phyloP scores from a whole-genome alignment of 2,797 vertebrate species.

The Poecilia picta region DNA sequence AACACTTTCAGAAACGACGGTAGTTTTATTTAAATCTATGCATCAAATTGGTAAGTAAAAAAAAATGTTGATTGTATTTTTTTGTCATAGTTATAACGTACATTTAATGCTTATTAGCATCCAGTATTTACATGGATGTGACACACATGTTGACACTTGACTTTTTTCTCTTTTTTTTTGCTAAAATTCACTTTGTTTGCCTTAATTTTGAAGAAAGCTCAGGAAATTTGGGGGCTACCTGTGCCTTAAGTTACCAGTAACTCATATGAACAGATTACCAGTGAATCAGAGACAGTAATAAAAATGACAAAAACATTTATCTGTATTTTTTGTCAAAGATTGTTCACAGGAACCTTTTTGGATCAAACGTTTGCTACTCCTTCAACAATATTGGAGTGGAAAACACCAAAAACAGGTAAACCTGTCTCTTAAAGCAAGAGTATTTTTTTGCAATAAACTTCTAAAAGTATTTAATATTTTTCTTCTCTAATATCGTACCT shows the following conservation, averaged over 20 bases:
- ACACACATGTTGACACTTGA: no score
- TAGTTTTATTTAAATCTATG: neutral
- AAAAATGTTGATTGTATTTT: neutral
- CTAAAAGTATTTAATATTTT: neutral
- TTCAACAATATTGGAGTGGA: constrained; percentile 77
- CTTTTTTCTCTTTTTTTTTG: neutral
- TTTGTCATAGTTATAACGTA: neutral
- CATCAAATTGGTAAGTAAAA: neutral
- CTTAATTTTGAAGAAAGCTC: neutral
- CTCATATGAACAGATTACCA: neutral
- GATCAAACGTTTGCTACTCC: constrained; percentile 75
- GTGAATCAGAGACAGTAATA: neutral
- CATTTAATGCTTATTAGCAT: no score
- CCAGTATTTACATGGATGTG: no score
- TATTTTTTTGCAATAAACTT: neutral
- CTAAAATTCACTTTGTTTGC: neutral
- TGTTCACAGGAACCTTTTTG: constrained; percentile 47
- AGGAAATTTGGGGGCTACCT: neutral
- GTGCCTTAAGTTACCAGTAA: no score
- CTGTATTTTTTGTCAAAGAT: constrained; percentile 54
- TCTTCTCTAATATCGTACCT: neutral
- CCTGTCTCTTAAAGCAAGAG: neutral
- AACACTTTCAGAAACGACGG: neutral
- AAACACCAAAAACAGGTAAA: constrained; percentile 78
- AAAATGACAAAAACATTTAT: neutral